These are phyloP conservation scores for Amphipoea lucens DNA, from an alignment of 2,888 invertebrate species.

Conservation along the genomic window DNA sequence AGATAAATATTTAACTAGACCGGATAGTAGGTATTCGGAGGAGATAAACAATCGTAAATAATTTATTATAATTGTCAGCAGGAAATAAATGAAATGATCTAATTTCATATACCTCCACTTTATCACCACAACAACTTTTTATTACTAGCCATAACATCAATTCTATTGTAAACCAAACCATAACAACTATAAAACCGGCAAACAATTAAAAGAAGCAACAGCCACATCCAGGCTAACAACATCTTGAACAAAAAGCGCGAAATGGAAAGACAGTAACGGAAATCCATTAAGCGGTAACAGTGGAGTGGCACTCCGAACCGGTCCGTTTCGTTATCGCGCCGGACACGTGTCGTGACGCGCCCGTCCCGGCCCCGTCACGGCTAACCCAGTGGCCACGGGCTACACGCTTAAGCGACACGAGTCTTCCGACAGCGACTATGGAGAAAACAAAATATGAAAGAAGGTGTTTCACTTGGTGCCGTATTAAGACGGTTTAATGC, in stretches of 20 bases:
- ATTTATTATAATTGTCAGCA: no score
- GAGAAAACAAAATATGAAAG: not conserved
- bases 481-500: not conserved
- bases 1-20: not conserved
- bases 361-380: constrained; percentile 17
- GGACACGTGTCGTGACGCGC: constrained; percentile 50
- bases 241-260: constrained; percentile 33
- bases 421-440: not conserved
- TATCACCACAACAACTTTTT: not conserved
- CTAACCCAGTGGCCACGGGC: not conserved
- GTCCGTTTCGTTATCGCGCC: constrained; percentile 49
- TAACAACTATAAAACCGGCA: not conserved
- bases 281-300: constrained; percentile 62
- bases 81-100: not conserved
- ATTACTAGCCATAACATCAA: no score
- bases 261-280: constrained; percentile 56
- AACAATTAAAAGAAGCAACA: not conserved
- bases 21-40: not conserved
- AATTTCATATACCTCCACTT: not conserved
- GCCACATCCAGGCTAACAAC: constrained; percentile 34
- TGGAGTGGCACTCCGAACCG: constrained; percentile 48
- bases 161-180: not conserved
- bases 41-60: no score
- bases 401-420: not conserved
- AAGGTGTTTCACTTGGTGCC: not conserved